Evolutionary conservation across 2,797 vertebrate species (phyloP).

Genomic region (Micrastur ruficollis): DNA sequence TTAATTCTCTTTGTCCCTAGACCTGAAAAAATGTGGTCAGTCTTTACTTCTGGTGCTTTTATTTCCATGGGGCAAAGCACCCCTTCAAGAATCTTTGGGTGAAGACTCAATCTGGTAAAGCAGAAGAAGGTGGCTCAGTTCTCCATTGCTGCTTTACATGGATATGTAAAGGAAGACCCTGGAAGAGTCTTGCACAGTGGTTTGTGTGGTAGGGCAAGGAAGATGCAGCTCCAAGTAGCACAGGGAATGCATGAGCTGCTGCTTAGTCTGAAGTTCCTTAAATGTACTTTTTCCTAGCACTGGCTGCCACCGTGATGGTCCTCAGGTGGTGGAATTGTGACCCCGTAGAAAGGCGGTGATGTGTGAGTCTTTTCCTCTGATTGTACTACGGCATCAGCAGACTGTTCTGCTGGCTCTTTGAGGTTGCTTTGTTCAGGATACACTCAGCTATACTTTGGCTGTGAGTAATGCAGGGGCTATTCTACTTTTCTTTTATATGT

Average conservation of each 20-base stretch:
- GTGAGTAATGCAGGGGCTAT: constrained; percentile 25
- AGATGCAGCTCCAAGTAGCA: neutral
- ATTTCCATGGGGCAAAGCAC: neutral
- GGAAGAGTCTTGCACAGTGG: neutral
- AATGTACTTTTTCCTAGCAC: neutral
- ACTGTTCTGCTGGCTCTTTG: neutral
- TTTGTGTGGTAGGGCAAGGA: neutral
- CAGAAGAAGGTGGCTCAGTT: neutral
- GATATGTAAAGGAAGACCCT: neutral
- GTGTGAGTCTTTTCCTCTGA: constrained; percentile 1
- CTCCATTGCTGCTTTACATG: neutral
- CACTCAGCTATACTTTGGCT: neutral
- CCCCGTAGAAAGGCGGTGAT: neutral
- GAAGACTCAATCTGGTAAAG: neutral
- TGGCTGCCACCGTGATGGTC: neutral
- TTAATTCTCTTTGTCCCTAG: neutral
- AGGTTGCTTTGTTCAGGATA: neutral
- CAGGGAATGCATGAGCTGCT: rapidly evolving
- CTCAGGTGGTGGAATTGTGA: neutral
- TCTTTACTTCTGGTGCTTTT: neutral
- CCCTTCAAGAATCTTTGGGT: neutral
- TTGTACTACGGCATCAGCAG: neutral
- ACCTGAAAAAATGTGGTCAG: neutral
- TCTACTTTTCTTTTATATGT: neutral
- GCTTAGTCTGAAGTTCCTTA: neutral